Evolutionary conservation across 2,888 invertebrate genomes (phyloP), one percentile per base, ranked within the genome.

Genomic region (Melinaea menophilus): DNA sequence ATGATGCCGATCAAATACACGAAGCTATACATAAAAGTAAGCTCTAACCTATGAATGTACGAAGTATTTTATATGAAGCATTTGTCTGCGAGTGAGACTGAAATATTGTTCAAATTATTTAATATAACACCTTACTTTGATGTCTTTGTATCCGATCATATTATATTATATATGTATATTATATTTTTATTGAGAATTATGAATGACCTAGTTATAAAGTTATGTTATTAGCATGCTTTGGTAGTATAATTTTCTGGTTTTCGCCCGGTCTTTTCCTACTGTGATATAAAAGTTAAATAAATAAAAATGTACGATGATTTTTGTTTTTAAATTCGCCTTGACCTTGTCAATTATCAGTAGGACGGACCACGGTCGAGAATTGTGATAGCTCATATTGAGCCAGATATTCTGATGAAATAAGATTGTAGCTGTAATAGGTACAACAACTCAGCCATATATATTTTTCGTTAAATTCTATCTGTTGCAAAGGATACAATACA

Each of bases 381-480:
- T 79, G 79, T 79, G 77, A 86, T 89, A 84, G 90, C 90, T 90
- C 90, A 90, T 89, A 89, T 90, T 89, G 90, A 90, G 90, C 88
- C 80, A 77, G 82, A 84, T 88, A 86, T 85, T 85, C 84, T 82
- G 83, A 80, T 76, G 82, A 82, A 73, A 77, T 84, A 84, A 82
- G 82, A 81, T 79, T 76, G 75, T 88, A 87, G 81, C 74, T 81
- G 22, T 22, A 77, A 79, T 86, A 86, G 82, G 78, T 85, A 85
- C 79, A 84, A 85, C 80, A 71, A 74, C 67, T 78, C 81, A 86
- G 88, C 89, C 87, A 88, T 87, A 80, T 77, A 74, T 74, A 73
- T 79, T 77, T 82, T 82, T 83, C 80, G 78, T 84, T 81, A 75
- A 69, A 82, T 76, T 75, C 73, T 81, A 82, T 82, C 79, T 79